Conservation (phyloP, 2,888 invertebrate species). For the Mayetiola destructor region DNA sequence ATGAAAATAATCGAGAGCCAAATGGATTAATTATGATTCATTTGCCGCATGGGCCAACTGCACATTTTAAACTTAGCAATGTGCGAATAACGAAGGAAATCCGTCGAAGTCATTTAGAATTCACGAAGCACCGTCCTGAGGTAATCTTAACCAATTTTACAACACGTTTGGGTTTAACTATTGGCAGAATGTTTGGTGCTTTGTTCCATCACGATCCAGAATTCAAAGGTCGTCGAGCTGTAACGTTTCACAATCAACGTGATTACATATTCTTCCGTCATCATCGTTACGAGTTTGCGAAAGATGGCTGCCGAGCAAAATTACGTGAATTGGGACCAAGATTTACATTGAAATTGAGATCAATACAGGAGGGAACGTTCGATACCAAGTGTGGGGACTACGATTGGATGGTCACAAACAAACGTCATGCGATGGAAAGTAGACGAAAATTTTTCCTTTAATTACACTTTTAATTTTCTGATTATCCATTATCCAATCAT, state of each 20-base stretch:
- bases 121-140: conserved; percentile 82
- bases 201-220: conserved; percentile 93
- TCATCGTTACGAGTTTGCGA: conserved; percentile 87
- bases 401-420: conserved; percentile 84
- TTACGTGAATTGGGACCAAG: conserved; percentile 92
- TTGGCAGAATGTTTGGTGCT: conserved; percentile 85
- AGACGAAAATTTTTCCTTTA: conserved; percentile 87
- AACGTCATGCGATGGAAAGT: conserved; percentile 87
- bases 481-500: background rate
- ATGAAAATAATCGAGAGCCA: conserved; percentile 84
- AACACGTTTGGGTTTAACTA: conserved; percentile 78
- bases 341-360: conserved; percentile 84
- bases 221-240: conserved; percentile 81
- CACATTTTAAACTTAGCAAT: conserved; percentile 86
- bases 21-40: conserved; percentile 87
- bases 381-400: conserved; percentile 94
- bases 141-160: conserved; percentile 91
- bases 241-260: conserved; percentile 97
- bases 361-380: conserved; percentile 92
- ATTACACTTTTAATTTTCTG: conserved; percentile 16
- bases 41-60: conserved; percentile 92
- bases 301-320: conserved; percentile 55
- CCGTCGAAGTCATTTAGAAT: conserved; percentile 60
- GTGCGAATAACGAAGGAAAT: conserved; percentile 81
- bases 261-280: conserved; percentile 98